phyloP scores from a whole-genome alignment of 2,888 invertebrate species.

The Chouioia cunea region DNA sequence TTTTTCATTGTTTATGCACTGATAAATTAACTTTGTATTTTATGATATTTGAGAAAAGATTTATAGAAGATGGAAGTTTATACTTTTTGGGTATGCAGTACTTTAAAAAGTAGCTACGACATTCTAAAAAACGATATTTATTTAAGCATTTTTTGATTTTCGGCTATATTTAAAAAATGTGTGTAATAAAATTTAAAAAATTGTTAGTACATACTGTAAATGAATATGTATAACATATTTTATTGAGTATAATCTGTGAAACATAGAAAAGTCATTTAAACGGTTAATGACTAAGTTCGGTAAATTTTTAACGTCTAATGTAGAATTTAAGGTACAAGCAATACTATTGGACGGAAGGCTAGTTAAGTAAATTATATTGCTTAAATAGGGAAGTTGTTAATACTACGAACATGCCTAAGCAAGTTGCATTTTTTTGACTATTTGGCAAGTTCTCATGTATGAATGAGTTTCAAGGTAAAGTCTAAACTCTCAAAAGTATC shows the following conservation, averaged over 20 bases:
- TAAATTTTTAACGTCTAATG: background rate
- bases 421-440: constrained; percentile 24
- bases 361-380: background rate
- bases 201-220: background rate
- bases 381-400: constrained; percentile 11
- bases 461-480: constrained; percentile 27
- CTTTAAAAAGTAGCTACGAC: constrained; percentile 16
- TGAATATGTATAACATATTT: background rate
- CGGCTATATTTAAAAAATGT: constrained; percentile 16
- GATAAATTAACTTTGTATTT: background rate
- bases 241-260: background rate
- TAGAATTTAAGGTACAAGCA: background rate
- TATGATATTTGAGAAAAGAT: background rate
- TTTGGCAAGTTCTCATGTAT: constrained; percentile 25
- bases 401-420: constrained; percentile 11
- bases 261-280: background rate
- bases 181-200: background rate
- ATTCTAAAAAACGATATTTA: background rate
- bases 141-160: background rate
- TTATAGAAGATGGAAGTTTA: background rate
- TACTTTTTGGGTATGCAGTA: background rate
- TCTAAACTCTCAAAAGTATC: constrained; percentile 41
- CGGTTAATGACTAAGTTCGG: background rate
- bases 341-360: constrained; percentile 54
- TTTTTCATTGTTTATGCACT: background rate